Evolutionary conservation across 37 sponge, comb jelly and placozoan species (phyloP).

Genomic region (Geodia barretti): DNA sequence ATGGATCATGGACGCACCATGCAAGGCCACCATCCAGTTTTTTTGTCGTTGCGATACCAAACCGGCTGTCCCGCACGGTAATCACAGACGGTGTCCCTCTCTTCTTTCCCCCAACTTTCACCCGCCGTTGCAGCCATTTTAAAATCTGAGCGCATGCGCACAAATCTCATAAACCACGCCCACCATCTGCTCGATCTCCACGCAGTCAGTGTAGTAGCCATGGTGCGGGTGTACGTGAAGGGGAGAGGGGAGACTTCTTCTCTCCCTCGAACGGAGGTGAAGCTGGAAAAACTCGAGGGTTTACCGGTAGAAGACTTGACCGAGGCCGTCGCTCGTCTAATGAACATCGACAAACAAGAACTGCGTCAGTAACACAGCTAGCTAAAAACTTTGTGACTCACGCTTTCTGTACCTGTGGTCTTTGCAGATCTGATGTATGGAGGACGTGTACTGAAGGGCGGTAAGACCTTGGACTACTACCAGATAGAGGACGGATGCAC

Average conservation of each 20-base stretch:
- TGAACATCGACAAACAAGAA: conserved; percentile 5
- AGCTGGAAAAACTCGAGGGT: not conserved
- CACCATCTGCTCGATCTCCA: not conserved
- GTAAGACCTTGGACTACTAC: conserved; percentile 39
- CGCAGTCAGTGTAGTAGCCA: not conserved
- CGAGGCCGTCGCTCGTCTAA: not conserved
- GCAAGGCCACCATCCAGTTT: conserved; percentile 36
- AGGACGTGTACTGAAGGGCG: conserved; percentile 51
- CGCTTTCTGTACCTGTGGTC: too few species aligned
- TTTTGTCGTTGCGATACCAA: not conserved
- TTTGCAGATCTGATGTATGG: conserved; percentile 51
- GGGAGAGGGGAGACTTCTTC: not conserved
- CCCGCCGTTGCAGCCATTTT: not conserved
- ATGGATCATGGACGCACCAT: conserved; percentile 5
- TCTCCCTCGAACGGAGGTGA: not conserved
- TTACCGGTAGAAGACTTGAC: conserved; percentile 10
- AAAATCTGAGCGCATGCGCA: not conserved
- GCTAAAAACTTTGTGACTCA: too few species aligned
- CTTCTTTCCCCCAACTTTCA: not conserved
- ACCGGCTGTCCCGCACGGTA: conserved; percentile 1
- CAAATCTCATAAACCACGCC: not conserved
- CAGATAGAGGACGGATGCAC: conserved; percentile 32
- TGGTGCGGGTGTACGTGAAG: conserved; percentile 6
- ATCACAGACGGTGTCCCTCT: too few species aligned
- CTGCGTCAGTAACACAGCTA: conserved; percentile 26